Conservation (phyloP, 2,113 vertebrate species). For the Okapia johnstoni region DNA sequence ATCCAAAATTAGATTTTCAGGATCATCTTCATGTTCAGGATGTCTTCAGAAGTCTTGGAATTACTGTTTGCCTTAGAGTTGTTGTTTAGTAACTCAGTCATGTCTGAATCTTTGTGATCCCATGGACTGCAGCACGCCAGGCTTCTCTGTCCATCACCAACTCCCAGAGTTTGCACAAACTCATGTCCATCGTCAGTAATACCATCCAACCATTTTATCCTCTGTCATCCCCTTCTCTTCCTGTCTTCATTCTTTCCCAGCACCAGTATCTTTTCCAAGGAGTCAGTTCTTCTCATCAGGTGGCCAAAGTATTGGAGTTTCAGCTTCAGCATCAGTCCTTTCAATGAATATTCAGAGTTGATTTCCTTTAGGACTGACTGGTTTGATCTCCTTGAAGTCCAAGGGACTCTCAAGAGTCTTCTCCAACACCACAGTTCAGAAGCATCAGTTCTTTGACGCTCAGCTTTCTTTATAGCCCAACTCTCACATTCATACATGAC, state of each 20-base stretch:
- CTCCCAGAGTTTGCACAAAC: background rate
- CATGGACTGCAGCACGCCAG: rapidly evolving
- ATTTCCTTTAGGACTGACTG: background rate
- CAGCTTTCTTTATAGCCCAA: background rate
- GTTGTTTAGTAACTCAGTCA: background rate
- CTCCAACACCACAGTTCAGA: background rate
- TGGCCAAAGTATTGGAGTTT: background rate
- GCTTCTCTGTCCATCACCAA: background rate
- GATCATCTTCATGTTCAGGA: background rate
- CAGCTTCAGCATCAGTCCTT: background rate
- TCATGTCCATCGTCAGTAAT: background rate
- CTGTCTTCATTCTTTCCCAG: background rate
- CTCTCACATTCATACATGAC: background rate
- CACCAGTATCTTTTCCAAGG: background rate
- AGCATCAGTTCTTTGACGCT: background rate
- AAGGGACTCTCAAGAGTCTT: background rate
- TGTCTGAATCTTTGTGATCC: background rate
- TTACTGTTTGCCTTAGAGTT: background rate
- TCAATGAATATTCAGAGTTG: background rate
- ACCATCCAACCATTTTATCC: background rate
- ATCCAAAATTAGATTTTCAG: background rate
- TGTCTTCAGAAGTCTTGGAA: background rate
- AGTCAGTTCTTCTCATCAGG: background rate
- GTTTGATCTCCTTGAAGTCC: background rate
- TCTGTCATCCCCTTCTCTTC: background rate